Conservation (phyloP, 2,888 invertebrate genomes). For the Hetaerina titia region DNA sequence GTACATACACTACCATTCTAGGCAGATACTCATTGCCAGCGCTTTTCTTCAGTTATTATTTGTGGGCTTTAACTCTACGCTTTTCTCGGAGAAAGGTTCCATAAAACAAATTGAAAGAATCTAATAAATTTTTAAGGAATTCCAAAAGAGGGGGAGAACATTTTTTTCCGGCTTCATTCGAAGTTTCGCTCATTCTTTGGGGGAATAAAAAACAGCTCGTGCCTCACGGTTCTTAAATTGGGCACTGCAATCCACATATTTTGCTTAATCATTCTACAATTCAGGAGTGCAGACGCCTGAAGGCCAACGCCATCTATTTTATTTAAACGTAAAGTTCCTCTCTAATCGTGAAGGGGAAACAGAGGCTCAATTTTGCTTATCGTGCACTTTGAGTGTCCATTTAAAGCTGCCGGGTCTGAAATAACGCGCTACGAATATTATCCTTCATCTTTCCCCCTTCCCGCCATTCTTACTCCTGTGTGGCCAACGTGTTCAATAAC, state of each 20-base stretch:
- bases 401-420: constrained; percentile 1
- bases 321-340: background rate
- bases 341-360: background rate
- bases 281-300: background rate
- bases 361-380: constrained; percentile 18
- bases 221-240: background rate
- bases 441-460: constrained; percentile 6
- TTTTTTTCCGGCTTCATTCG: background rate
- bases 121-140: background rate
- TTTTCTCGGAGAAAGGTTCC: no score
- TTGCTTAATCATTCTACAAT: background rate
- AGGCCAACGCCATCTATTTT: background rate
- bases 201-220: background rate
- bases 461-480: background rate
- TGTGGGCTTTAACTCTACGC: no score
- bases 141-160: background rate
- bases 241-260: background rate
- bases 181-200: background rate
- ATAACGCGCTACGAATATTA: background rate
- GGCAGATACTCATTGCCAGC: no score
- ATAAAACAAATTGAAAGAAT: no score
- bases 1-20: no score
- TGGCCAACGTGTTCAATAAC: background rate
- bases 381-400: background rate
- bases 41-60: no score